A percentile compares a stretch with the other conserved stretches of the same genome.
Conservation (phyloP, 2,797 vertebrate genomes). For the Pangasius larnaudii region DNA sequence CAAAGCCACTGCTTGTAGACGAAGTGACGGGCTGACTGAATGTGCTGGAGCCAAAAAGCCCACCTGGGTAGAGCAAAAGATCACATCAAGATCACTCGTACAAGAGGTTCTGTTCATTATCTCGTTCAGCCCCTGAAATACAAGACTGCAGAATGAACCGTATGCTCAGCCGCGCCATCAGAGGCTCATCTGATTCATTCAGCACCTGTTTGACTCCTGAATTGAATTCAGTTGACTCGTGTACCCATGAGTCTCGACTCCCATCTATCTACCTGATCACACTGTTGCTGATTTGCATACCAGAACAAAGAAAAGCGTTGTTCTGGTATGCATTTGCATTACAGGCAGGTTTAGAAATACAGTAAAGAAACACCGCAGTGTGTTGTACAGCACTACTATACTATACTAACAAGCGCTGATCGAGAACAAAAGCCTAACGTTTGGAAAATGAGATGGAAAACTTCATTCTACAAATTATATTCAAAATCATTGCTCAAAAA, state of each 20-base stretch:
- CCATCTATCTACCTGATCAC: not conserved
- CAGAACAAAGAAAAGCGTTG: not conserved
- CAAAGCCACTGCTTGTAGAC: conserved; percentile 88
- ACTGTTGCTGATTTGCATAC: not conserved
- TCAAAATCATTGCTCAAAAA: not conserved
- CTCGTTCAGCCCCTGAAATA: not conserved
- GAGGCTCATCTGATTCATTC: not conserved
- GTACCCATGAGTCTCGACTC: not conserved
- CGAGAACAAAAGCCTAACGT: not conserved
- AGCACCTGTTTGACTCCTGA: not conserved
- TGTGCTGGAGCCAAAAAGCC: conserved; percentile 88
- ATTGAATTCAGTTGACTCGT: not conserved
- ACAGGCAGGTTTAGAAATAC: not conserved
- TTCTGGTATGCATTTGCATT: too few species aligned
- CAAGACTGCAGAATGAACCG: not conserved
- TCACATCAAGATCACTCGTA: not conserved
- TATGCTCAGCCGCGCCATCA: not conserved
- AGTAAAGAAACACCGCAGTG: not conserved
- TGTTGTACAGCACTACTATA: not conserved
- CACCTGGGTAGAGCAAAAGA: conserved; percentile 72
- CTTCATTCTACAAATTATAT: not conserved
- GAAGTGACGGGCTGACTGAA: conserved; percentile 93
- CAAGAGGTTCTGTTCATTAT: not conserved
- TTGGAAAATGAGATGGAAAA: not conserved
- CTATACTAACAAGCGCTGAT: too few species aligned